A percentile compares a stretch with the other conserved stretches of the same genome.
phyloP scores from a whole-genome alignment of 1,140 invertebrate species.

The Copidosoma floridanum region DNA sequence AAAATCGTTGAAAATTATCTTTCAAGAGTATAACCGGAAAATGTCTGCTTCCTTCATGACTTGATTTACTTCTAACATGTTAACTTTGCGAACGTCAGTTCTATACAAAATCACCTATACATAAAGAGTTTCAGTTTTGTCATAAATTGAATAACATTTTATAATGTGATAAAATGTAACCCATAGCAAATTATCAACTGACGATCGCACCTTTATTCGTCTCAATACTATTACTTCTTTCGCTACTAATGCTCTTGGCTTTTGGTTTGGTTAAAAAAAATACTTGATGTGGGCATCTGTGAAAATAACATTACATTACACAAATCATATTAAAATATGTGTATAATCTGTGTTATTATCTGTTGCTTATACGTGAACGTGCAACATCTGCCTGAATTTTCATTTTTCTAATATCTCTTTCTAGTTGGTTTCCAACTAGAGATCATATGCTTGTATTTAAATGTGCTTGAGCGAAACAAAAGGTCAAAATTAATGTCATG shows the following conservation, averaged over 20 bases:
- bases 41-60: no score
- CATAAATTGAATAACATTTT: no score
- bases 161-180: not conserved
- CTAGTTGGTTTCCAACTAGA: not conserved
- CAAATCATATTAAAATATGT: not conserved
- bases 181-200: not conserved
- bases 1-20: no score
- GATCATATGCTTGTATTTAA: not conserved
- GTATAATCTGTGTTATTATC: not conserved
- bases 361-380: not conserved
- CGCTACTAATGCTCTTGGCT: no score
- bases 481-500: not conserved
- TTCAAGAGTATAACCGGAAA: no score
- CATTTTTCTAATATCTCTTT: not conserved
- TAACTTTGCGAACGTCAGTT: constrained; percentile 6
- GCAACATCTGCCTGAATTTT: not conserved
- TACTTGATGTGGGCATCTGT: constrained; percentile 11
- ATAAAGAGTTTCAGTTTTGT: no score
- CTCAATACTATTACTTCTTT: no score
- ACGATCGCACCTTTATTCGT: not conserved
- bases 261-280: not conserved
- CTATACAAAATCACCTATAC: no score
- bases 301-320: not conserved
- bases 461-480: no score
- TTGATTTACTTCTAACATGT: no score